These are phyloP conservation scores for Spisula subtruncata DNA, from an alignment of 2,888 invertebrate species.

Conservation along the genomic window DNA sequence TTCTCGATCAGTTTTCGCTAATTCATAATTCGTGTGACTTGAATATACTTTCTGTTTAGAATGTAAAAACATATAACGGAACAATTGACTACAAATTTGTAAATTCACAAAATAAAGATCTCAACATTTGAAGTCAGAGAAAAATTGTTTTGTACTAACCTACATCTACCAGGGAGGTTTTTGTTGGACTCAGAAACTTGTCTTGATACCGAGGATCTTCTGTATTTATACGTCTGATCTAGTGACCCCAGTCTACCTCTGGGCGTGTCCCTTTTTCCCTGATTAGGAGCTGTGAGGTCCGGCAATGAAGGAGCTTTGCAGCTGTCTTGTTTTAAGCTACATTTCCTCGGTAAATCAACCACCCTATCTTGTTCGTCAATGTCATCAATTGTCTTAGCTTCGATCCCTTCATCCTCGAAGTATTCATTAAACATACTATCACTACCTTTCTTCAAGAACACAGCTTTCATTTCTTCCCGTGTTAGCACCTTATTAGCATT, in stretches of 20 bases:
- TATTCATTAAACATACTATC: slow-evolving; percentile 85
- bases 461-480: slow-evolving; percentile 72
- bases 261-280: slow-evolving; percentile 53
- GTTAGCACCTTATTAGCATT: slow-evolving; percentile 66
- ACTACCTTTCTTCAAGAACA: slow-evolving; percentile 79
- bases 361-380: slow-evolving; percentile 76
- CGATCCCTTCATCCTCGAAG: slow-evolving; percentile 79
- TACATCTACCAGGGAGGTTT: slow-evolving; percentile 80
- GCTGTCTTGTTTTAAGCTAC: slow-evolving; percentile 33
- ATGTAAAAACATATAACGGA: no score
- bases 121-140: no score
- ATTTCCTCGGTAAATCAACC: slow-evolving; percentile 67
- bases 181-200: slow-evolving; percentile 74
- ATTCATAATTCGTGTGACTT: no score
- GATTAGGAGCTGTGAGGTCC: slow-evolving; percentile 56
- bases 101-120: no score
- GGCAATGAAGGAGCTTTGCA: slow-evolving; percentile 69
- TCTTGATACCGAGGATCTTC: slow-evolving; percentile 73
- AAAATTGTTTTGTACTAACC: slow-evolving; percentile 68
- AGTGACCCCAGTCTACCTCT: slow-evolving; percentile 72
- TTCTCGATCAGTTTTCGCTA: no score
- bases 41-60: no score
- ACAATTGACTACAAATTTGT: no score
- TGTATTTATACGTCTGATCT: slow-evolving; percentile 66
- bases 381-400: slow-evolving; percentile 82